A percentile compares a stretch with the other conserved stretches of the same genome.
phyloP scores from a whole-genome alignment of 2,113 vertebrate genomes.

The Oryzias woworae region DNA sequence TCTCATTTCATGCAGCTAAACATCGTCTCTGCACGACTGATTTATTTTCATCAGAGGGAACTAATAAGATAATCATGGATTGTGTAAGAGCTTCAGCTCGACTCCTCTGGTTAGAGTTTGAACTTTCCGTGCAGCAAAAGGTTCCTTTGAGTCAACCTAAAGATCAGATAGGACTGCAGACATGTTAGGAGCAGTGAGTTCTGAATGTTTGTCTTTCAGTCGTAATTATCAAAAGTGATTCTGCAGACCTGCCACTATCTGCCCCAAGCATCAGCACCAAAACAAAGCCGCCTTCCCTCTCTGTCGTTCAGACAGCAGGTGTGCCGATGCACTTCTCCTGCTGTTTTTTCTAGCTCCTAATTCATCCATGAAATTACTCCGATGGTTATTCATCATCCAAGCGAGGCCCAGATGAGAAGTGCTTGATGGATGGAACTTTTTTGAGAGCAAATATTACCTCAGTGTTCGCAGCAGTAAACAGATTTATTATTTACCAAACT shows the following conservation, averaged over 20 bases:
- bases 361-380: conserved; percentile 78
- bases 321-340: conserved; percentile 54
- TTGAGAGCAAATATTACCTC: conserved; percentile 61
- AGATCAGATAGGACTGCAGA: conserved; percentile 49
- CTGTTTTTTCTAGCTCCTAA: conserved; percentile 73
- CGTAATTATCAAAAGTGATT: conserved; percentile 43
- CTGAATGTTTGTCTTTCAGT: conserved; percentile 56
- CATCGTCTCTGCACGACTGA: conserved; percentile 22
- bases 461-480: conserved; percentile 59
- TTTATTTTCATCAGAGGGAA: conserved; percentile 49
- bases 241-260: conserved; percentile 54
- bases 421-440: conserved; percentile 66
- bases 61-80: conserved; percentile 34
- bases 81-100: conserved; percentile 21
- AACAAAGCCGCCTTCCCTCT: conserved; percentile 22
- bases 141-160: conserved; percentile 39
- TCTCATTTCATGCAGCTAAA: conserved; percentile 33
- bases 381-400: conserved; percentile 74
- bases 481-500: conserved; percentile 69
- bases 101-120: conserved; percentile 13
- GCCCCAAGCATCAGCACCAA: conserved; percentile 42
- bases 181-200: conserved; percentile 43
- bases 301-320: conserved; percentile 68
- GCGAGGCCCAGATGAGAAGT: conserved; percentile 50
- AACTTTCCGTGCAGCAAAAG: conserved; percentile 25